Percentiles rank a stretch among this genome's conserved stretches.
phyloP scores from a whole-genome alignment of 2,888 invertebrate genomes.

The Epinotia bilunana region DNA sequence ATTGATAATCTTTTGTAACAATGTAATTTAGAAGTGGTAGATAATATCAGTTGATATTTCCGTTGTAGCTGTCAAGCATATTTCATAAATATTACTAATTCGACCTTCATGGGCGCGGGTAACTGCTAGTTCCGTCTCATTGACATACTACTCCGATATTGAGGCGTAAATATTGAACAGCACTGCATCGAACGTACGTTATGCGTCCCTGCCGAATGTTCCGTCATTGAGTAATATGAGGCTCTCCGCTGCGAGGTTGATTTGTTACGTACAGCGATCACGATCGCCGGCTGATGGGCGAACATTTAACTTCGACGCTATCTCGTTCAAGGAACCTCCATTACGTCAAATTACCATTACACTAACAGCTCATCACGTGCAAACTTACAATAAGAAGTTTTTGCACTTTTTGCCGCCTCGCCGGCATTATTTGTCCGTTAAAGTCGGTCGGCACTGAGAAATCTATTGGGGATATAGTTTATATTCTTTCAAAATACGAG shows the following conservation, averaged over 20 bases:
- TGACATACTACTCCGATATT: slow-evolving; percentile 20
- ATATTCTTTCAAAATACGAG: background rate
- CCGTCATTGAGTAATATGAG: slow-evolving; percentile 60
- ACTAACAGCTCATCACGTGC: slow-evolving; percentile 40
- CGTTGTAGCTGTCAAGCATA: slow-evolving; percentile 23
- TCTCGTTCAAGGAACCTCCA: slow-evolving; percentile 46
- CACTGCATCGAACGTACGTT: slow-evolving; percentile 25
- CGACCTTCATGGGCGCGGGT: slow-evolving; percentile 10
- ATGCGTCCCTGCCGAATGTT: slow-evolving; percentile 42
- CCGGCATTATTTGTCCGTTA: background rate
- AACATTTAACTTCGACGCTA: slow-evolving; percentile 57
- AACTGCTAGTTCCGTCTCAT: slow-evolving; percentile 28
- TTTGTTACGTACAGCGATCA: slow-evolving; percentile 65
- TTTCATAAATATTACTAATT: slow-evolving; percentile 21
- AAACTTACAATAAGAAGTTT: slow-evolving; percentile 13
- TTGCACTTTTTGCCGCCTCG: background rate
- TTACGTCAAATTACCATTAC: slow-evolving; percentile 44
- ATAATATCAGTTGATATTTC: slow-evolving; percentile 19
- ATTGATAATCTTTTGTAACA: background rate
- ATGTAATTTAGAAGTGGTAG: slow-evolving; percentile 11
- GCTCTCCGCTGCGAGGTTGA: slow-evolving; percentile 58
- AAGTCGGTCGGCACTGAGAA: background rate
- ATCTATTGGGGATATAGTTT: background rate
- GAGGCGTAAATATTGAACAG: slow-evolving; percentile 16
- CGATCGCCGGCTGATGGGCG: slow-evolving; percentile 58